Percentiles rank a stretch among this genome's conserved stretches.
phyloP scores from a whole-genome alignment of 2,113 vertebrate genomes.

The Leiothrix lutea region DNA sequence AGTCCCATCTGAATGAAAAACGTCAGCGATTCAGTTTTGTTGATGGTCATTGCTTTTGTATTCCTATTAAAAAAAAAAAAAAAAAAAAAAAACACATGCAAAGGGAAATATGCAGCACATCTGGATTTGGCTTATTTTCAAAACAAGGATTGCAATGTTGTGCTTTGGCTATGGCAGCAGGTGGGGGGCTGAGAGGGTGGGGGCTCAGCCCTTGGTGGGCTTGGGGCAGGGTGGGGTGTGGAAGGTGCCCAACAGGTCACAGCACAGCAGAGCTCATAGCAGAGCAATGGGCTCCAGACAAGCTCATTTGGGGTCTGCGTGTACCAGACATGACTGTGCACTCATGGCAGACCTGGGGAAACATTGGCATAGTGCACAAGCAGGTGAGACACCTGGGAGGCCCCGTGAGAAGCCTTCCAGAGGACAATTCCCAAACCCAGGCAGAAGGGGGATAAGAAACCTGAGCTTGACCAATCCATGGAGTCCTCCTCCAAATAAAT shows the following conservation, averaged over 20 bases:
- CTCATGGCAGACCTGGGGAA: not conserved
- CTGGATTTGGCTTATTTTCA: not conserved
- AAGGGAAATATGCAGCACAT: not conserved
- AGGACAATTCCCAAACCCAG: not conserved
- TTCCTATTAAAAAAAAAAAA: not conserved
- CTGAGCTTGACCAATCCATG: not conserved
- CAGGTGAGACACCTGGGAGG: not conserved
- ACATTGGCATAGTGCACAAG: accelerated
- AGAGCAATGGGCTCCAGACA: not conserved
- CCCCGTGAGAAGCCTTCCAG: not conserved
- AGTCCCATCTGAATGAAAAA: not conserved
- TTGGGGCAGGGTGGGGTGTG: accelerated
- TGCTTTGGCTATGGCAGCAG: not conserved
- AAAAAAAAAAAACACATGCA: not conserved
- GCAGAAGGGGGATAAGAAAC: not conserved
- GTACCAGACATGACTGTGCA: accelerated
- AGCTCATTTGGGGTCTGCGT: accelerated
- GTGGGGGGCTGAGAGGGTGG: too few relatives aligned
- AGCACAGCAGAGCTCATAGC: not conserved
- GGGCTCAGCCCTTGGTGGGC: not conserved
- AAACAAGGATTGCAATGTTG: not conserved
- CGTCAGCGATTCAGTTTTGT: not conserved
- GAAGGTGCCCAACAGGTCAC: accelerated
- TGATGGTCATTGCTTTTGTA: not conserved
- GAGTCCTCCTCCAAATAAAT: not conserved